A percentile compares a stretch with the other conserved stretches of the same genome.
Conservation (phyloP, 1,140 invertebrate species). For the Xylocopa sonorina region DNA sequence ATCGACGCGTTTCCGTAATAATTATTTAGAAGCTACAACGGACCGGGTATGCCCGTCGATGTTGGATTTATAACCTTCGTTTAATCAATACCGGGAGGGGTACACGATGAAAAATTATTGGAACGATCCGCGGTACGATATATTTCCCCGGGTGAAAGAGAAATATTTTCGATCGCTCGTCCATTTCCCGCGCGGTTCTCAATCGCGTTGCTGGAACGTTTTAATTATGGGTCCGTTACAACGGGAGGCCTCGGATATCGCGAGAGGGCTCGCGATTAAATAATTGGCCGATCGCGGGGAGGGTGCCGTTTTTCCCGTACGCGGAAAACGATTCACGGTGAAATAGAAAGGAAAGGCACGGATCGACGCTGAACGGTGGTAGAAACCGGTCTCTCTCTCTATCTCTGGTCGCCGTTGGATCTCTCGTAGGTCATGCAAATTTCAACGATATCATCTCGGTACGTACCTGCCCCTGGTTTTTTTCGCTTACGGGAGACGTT, state of each 20-base stretch:
- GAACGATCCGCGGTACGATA: slow-evolving; percentile 3
- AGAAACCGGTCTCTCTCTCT: too few relatives aligned
- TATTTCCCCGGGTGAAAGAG: not conserved
- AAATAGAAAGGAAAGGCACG: too few relatives aligned
- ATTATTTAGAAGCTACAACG: slow-evolving; percentile 12
- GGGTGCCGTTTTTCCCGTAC: too few relatives aligned
- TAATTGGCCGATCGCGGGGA: too few relatives aligned
- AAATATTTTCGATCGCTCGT: not conserved
- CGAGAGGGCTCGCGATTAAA: too few relatives aligned
- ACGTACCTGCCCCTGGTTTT: slow-evolving; percentile 87
- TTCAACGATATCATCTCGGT: slow-evolving; percentile 28
- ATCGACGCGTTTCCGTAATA: not conserved
- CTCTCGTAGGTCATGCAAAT: slow-evolving; percentile 19
- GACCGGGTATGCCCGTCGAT: not conserved
- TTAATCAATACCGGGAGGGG: not conserved
- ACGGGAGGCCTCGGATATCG: too few relatives aligned
- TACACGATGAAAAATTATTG: slow-evolving; percentile 12
- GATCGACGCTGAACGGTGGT: not conserved
- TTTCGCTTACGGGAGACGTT: slow-evolving; percentile 87
- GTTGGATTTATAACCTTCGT: slow-evolving; percentile 13
- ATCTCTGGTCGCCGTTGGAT: not conserved
- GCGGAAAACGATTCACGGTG: too few relatives aligned
- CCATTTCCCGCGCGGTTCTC: not conserved
- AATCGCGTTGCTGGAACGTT: not conserved
- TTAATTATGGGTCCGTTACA: not conserved